These are phyloP conservation scores for Lontra canadensis DNA, from an alignment of 2,113 vertebrate species.

Conservation along the genomic window DNA sequence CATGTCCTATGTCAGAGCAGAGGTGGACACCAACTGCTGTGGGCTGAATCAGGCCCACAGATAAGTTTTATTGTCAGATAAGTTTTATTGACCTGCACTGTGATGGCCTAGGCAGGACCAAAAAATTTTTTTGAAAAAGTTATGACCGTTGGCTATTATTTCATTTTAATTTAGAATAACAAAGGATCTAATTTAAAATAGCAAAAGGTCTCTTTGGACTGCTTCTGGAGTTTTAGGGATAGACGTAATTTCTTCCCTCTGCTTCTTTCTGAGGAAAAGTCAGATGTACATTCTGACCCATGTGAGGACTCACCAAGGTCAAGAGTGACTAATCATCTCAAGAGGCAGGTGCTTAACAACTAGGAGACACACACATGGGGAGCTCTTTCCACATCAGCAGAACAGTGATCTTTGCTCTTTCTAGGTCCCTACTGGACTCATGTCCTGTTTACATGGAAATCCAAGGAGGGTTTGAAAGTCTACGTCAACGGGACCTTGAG, in stretches of 20 bases:
- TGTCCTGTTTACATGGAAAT: conserved; percentile 95
- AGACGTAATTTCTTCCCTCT: rapidly evolving
- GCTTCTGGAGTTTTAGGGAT: neutral
- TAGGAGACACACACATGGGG: rapidly evolving
- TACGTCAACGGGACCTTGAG: conserved; percentile 93
- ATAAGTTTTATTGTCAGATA: neutral
- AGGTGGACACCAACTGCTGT: neutral
- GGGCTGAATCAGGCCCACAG: neutral
- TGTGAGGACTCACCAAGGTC: neutral
- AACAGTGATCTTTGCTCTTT: neutral
- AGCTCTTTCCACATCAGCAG: rapidly evolving
- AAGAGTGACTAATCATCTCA: rapidly evolving
- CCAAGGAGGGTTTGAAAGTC: conserved; percentile 91
- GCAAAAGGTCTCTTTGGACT: neutral
- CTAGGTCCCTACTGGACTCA: conserved; percentile 96
- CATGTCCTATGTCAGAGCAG: rapidly evolving
- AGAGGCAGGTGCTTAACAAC: rapidly evolving
- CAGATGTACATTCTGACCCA: rapidly evolving
- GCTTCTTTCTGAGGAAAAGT: too few relatives aligned
- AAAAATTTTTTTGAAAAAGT: neutral
- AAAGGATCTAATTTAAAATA: neutral
- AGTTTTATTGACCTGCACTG: neutral
- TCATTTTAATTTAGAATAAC: neutral
- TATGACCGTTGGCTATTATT: neutral
- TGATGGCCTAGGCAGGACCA: too few relatives aligned